These are phyloP conservation scores for Penaeus vannamei DNA, from an alignment of 1,140 invertebrate species.

Conservation along the genomic window DNA sequence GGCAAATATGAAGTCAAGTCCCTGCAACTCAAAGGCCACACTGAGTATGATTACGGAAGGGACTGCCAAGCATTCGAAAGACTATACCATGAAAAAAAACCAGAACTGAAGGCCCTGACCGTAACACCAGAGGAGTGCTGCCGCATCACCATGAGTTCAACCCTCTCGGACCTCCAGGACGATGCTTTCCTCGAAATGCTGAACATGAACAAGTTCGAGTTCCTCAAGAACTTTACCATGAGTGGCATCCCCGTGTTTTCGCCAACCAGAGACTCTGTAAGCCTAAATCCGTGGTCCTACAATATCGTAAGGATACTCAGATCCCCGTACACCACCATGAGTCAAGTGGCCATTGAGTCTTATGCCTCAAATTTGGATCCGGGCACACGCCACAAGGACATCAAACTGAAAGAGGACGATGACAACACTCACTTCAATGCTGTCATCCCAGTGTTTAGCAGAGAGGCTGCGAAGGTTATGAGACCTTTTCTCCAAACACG, in stretches of 20 bases:
- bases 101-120: background rate
- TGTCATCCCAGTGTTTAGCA: constrained; percentile 53
- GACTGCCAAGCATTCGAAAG: constrained; percentile 40
- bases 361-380: background rate
- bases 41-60: constrained; percentile 36
- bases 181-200: constrained; percentile 34
- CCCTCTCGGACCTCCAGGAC: constrained; percentile 57
- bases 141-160: constrained; percentile 48
- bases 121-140: constrained; percentile 53
- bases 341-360: constrained; percentile 48
- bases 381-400: constrained; percentile 40
- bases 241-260: constrained; percentile 58
- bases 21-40: constrained; percentile 57
- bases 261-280: constrained; percentile 38
- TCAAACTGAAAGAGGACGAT: constrained; percentile 45
- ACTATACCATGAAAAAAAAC: background rate
- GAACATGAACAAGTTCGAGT: constrained; percentile 50
- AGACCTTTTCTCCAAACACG: constrained; percentile 41
- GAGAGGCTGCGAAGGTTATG: constrained; percentile 33
- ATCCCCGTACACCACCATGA: constrained; percentile 55
- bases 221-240: constrained; percentile 57
- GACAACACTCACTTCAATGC: constrained; percentile 56
- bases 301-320: constrained; percentile 40
- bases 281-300: constrained; percentile 62
- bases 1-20: constrained; percentile 46